Evolutionary conservation across 2,888 invertebrate species (phyloP), one percentile per base, ranked within the genome.

Genomic region (Meandrusa payeni): DNA sequence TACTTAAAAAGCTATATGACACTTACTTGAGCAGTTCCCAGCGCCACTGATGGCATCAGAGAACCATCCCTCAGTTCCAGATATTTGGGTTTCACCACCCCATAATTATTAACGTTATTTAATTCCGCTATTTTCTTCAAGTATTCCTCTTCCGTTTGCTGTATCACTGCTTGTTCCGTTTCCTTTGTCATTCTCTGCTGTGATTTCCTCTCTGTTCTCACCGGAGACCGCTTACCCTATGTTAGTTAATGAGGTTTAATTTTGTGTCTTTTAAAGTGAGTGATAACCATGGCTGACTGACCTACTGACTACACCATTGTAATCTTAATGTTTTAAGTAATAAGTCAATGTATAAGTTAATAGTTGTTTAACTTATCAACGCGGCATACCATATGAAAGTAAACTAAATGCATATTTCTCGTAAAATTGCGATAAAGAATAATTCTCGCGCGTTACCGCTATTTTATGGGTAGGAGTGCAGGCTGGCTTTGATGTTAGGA

Each of bases 11-110:
- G 9, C 2, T 20, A 19, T 7, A 13, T 20, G 1, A 12, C 1
- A 54, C 73, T 73, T 47, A 85, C 85, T 71, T 73, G 33, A 5
- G 85, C 81, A 0, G 85, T 83, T 0, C 86, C 86, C 1, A 82
- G 12, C 0, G 69, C 64, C 0, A 86, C 9, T 0, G 65, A 65
- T 0, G 86, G 86, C 62, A 86, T 80, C 0, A 54, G 36, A 0
- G 41, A 33, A 0, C 73, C 75, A 42, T 76, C 67, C 0, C 55
- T 49, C 0, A 86, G 53, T 0, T 58, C 57, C 0, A 76, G 23
- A 2, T 49, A 58, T 0, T 60, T 51, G 61, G 76, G 65, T 0
- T 59, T 48, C 0, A 61, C 22, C 1, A 9, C 53, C 0, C 71
- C 77, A 29, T 66, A 76, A 0, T 48, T 66, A 36, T 59, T 75